A percentile compares a stretch with the other conserved stretches of the same genome.
Conservation (phyloP, 2,888 invertebrate genomes). For the Tinea semifulvella region DNA sequence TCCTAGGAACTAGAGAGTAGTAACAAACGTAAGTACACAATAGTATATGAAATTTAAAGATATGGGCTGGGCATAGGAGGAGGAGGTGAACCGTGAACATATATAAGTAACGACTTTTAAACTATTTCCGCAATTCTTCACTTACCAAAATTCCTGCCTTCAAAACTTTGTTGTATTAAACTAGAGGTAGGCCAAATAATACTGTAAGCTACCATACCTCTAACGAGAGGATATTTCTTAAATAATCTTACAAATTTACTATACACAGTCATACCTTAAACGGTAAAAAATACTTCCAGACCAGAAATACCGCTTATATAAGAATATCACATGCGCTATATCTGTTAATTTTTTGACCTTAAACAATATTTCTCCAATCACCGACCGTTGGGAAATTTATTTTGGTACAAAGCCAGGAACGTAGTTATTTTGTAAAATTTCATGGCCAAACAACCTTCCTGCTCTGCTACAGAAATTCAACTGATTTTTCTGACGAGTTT, state of each 20-base stretch:
- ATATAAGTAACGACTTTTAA: no score
- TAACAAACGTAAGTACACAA: no score
- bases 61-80: no score
- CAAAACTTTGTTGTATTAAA: conserved; percentile 75
- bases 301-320: conserved; percentile 13
- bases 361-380: conserved; percentile 19
- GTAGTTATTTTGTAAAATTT: conserved; percentile 8
- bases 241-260: conserved; percentile 39
- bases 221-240: conserved; percentile 49
- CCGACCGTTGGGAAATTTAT: conserved; percentile 22
- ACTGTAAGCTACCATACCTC: conserved; percentile 76
- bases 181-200: conserved; percentile 79
- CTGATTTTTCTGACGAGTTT: no score
- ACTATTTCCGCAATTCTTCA: conserved; percentile 16
- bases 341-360: conserved; percentile 13
- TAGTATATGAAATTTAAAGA: no score
- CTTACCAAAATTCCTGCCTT: conserved; percentile 70
- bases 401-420: conserved; percentile 29
- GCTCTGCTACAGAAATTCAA: background rate
- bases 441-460: conserved; percentile 8
- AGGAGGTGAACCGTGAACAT: no score
- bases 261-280: conserved; percentile 31
- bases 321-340: conserved; percentile 11
- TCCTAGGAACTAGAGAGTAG: no score
- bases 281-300: conserved; percentile 15